phyloP scores from a whole-genome alignment of 2,797 vertebrate species.

The Ctenochaetus hawaiiensis region DNA sequence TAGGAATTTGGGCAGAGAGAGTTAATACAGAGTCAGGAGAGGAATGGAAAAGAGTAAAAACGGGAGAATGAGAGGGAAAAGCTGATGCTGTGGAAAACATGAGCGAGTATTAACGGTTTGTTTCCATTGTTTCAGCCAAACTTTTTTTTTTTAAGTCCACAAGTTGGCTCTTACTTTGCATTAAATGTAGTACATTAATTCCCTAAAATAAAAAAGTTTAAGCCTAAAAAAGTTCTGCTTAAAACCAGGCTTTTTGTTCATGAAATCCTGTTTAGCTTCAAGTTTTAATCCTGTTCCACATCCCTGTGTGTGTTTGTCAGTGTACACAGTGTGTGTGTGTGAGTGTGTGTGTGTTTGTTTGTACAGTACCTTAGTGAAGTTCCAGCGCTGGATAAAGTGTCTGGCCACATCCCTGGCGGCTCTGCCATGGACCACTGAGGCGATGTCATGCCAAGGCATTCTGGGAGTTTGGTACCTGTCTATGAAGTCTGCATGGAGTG shows the following conservation, averaged over 20 bases:
- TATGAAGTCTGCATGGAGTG: constrained; percentile 92
- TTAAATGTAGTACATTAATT: not conserved
- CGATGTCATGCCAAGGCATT: constrained; percentile 99
- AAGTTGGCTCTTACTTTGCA: constrained; percentile 8
- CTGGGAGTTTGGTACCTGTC: constrained; percentile 94
- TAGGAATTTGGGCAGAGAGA: not conserved
- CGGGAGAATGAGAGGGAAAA: not conserved
- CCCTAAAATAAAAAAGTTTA: too few relatives aligned
- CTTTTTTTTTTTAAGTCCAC: not conserved
- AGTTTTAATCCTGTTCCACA: constrained; percentile 10
- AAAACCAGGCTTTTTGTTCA: not conserved
- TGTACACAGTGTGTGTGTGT: not conserved
- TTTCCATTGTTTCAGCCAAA: constrained; percentile 40
- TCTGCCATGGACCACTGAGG: constrained; percentile 92
- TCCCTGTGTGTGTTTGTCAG: not conserved
- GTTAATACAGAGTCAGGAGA: constrained; percentile 10
- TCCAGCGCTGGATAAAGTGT: constrained; percentile 99
- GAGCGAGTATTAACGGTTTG: constrained; percentile 15
- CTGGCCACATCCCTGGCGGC: constrained; percentile 93
- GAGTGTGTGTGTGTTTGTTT: not conserved
- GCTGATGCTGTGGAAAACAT: constrained; percentile 31
- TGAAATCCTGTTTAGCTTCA: not conserved
- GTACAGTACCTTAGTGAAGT: constrained; percentile 92
- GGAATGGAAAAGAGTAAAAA: constrained; percentile 9
- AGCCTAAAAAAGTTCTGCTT: not conserved